Percentiles rank a stretch among this genome's conserved stretches.
Conservation (phyloP, 2,797 vertebrate genomes). For the Alauda arvensis region DNA sequence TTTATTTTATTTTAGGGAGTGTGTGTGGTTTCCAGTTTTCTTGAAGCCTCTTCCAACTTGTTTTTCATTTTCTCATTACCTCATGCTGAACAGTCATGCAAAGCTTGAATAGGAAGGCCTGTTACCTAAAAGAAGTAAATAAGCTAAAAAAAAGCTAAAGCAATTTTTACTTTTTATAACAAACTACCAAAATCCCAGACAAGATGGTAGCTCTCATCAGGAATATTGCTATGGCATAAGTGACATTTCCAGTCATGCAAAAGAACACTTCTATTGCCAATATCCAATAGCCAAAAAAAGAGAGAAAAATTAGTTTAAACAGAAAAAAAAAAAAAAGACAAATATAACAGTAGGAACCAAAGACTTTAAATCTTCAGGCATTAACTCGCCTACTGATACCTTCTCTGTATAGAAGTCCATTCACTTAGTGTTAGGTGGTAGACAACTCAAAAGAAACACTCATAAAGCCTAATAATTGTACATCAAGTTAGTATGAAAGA, state of each 20-base stretch:
- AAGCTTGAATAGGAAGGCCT: neutral
- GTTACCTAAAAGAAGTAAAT: neutral
- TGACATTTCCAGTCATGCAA: neutral
- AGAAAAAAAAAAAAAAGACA: neutral
- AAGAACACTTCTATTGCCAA: neutral
- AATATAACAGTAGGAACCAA: neutral
- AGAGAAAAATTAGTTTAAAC: neutral
- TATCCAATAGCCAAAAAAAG: neutral
- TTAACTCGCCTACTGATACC: neutral
- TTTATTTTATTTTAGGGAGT: neutral
- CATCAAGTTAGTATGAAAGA: neutral
- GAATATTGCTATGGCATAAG: neutral
- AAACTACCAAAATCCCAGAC: neutral
- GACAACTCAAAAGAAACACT: neutral
- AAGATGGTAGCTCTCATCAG: neutral
- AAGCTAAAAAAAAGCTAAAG: neutral
- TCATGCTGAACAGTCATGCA: neutral
- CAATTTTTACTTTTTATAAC: neutral
- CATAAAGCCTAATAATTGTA: neutral
- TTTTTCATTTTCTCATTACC: neutral
- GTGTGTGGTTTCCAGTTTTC: neutral
- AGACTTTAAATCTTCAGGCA: neutral
- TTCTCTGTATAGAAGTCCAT: neutral
- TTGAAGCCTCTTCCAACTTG: neutral
- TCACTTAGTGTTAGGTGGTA: neutral